phyloP scores from a whole-genome alignment of 2,888 invertebrate species.

The Acrobasis suavella region DNA sequence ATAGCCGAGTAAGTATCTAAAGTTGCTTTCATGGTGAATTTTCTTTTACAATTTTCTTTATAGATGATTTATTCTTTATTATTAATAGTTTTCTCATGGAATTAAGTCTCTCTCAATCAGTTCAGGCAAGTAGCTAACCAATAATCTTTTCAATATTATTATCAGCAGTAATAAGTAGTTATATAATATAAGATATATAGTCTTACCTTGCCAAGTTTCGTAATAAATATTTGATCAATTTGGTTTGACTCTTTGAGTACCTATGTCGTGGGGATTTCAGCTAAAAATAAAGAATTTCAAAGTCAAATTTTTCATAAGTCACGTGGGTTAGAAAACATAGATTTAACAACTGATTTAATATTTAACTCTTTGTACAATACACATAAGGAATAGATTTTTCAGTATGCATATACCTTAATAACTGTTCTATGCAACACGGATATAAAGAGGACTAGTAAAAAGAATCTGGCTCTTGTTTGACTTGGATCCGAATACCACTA shows the following conservation, averaged over 20 bases:
- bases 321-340: too few relatives aligned
- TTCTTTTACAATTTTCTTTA: neutral
- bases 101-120: neutral
- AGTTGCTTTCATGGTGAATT: slow-evolving; percentile 2
- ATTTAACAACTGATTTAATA: too few relatives aligned
- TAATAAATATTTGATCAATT: too few relatives aligned
- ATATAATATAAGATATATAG: too few relatives aligned
- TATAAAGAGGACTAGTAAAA: neutral
- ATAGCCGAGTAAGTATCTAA: slow-evolving; percentile 3
- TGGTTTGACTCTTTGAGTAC: too few relatives aligned
- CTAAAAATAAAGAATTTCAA: too few relatives aligned
- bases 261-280: too few relatives aligned
- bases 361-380: neutral
- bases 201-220: too few relatives aligned
- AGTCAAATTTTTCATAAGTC: too few relatives aligned
- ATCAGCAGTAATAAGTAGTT: too few relatives aligned
- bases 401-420: neutral
- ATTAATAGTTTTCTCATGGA: neutral
- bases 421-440: neutral
- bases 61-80: neutral
- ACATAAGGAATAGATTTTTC: neutral
- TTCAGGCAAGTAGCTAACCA: neutral
- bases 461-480: neutral
- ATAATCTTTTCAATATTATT: neutral
- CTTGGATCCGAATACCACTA: neutral